phyloP scores from a whole-genome alignment of 2,797 vertebrate genomes.

The Sebastes steindachneri region DNA sequence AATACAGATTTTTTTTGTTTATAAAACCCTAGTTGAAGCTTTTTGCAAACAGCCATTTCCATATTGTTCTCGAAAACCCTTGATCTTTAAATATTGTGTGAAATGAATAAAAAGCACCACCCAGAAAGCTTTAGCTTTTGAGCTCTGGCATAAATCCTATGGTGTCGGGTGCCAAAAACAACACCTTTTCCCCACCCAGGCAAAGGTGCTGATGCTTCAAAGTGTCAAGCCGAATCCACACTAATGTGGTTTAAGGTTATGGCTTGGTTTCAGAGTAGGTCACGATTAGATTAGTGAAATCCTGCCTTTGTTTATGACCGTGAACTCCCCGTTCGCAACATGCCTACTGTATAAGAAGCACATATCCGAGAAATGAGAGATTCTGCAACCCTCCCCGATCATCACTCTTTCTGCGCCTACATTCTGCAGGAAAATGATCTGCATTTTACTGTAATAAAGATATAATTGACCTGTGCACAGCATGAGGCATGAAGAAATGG shows the following conservation, averaged over 20 bases:
- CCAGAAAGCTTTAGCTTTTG: conserved; percentile 44
- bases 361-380: conserved; percentile 44
- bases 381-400: conserved; percentile 44
- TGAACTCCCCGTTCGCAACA: conserved; percentile 58
- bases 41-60: conserved; percentile 33
- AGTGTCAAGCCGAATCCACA: conserved; percentile 78
- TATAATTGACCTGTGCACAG: conserved; percentile 80
- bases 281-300: conserved; percentile 77
- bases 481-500: conserved; percentile 65
- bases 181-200: conserved; percentile 54
- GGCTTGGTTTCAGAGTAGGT: conserved; percentile 75
- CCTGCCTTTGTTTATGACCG: conserved; percentile 74
- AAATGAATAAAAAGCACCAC: conserved; percentile 37
- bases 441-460: conserved; percentile 78
- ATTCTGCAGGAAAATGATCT: conserved; percentile 66
- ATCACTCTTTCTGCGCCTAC: conserved; percentile 64
- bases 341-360: conserved; percentile 43
- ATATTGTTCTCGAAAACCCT: conserved; percentile 19
- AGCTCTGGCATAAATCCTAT: conserved; percentile 56
- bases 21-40: not conserved
- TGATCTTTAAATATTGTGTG: conserved; percentile 40
- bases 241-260: conserved; percentile 80
- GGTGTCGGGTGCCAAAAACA: conserved; percentile 60
- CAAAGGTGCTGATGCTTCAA: conserved; percentile 83
- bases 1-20: not conserved